These are phyloP conservation scores for Polyommatus iphigenia DNA, from an alignment of 2,888 invertebrate species.

Conservation along the genomic window DNA sequence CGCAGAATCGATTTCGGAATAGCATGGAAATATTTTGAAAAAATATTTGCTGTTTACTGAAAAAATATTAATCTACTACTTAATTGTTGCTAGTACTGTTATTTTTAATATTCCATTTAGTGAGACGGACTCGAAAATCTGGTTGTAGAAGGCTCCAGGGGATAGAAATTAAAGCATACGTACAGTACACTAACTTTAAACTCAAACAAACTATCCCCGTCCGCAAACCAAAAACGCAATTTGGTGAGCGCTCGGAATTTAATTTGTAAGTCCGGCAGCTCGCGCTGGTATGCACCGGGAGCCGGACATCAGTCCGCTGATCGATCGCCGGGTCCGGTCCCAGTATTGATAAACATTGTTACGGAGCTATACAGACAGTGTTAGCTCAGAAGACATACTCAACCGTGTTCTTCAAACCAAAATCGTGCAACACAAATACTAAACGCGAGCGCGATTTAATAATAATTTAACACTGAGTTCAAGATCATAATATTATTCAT, in stretches of 20 bases:
- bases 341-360: neutral
- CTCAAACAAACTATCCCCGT: neutral
- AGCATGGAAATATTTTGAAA: too few relatives aligned
- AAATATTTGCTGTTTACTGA: too few relatives aligned
- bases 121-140: too few relatives aligned
- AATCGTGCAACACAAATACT: neutral
- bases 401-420: neutral
- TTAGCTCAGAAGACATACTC: neutral
- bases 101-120: too few relatives aligned
- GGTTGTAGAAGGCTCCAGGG: too few relatives aligned
- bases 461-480: neutral
- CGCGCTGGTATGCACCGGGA: neutral
- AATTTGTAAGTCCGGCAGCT: neutral
- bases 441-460: neutral
- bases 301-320: neutral
- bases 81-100: too few relatives aligned
- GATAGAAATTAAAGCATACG: neutral
- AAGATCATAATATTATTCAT: neutral
- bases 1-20: too few relatives aligned
- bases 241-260: neutral
- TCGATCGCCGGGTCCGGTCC: neutral
- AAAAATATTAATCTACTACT: too few relatives aligned
- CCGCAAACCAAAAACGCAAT: slow-evolving; percentile 8
- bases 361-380: neutral
- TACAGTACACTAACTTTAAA: neutral